Conservation (phyloP, 64 coral and sea anemone species). For the Stichodactyla mertensii region DNA sequence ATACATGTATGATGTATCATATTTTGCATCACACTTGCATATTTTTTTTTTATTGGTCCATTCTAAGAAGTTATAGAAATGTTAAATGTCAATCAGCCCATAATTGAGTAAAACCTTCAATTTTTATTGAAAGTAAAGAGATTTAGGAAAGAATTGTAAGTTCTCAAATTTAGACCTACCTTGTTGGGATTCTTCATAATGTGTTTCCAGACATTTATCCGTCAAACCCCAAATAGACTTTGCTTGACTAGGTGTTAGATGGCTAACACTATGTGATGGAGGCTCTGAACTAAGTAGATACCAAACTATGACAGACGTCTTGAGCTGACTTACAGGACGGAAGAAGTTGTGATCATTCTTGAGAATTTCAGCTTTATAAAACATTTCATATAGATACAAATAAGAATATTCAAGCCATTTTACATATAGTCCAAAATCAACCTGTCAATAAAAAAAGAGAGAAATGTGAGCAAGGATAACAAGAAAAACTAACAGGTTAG, state of each 20-base stretch:
- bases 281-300: constrained; percentile 90
- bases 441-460: constrained; percentile 50
- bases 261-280: constrained; percentile 92
- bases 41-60: too few relatives aligned
- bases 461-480: neutral
- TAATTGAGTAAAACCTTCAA: neutral
- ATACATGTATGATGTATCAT: too few relatives aligned
- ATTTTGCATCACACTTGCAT: too few relatives aligned
- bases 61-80: too few relatives aligned
- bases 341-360: constrained; percentile 99
- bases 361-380: constrained; percentile 96
- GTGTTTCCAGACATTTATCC: constrained; percentile 86
- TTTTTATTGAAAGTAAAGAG: neutral
- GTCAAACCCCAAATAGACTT: constrained; percentile 99
- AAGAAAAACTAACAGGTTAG: constrained; percentile 12
- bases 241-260: constrained; percentile 96
- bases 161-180: constrained; percentile 21
- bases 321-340: constrained; percentile 98
- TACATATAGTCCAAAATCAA: constrained; percentile 84
- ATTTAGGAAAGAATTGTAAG: neutral
- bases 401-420: constrained; percentile 93
- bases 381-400: constrained; percentile 98
- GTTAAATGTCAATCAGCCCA: neutral
- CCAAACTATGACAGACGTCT: constrained; percentile 99
- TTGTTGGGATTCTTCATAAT: constrained; percentile 83